Base-by-base conservation (phyloP, 2,113 vertebrate species). In the Sylvilagus bachmani region DNA sequence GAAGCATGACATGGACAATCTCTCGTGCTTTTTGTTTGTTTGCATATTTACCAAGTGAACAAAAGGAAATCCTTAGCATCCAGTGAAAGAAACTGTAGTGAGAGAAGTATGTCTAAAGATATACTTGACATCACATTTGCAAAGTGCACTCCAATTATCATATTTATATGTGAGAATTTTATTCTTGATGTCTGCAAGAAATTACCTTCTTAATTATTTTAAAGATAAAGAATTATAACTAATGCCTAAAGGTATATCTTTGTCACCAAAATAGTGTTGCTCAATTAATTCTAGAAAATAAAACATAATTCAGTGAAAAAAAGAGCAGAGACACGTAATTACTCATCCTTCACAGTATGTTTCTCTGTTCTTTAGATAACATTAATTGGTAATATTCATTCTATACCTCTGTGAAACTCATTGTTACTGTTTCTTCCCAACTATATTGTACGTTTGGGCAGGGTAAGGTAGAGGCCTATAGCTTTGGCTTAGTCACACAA, bases 21-120 rank as follows among this genome's bases (percentile, higher is more conserved):
- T 55, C 3, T 49, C 73, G 16, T 84, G 11, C 13, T 66, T 61
- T 85, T 16, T 58, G 19, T 58, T 58, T 71, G 6, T 84, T 38
- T 77, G 58, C 16, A 4, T 27, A 70, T 12, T 9, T 62, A 3
- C 74, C 9, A 55, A 25, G 17, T 36, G 16, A 91, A 86, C 55
- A 88, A 95, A 96, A 87, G 53, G 74, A 67, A 95, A 82, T 74
- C 33, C 24, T 71, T 83, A 12, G 5, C 3, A 70, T 69, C 25
- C 10, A 14, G 2, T 70, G 69, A 82, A 10, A 77, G 49, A 86
- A 66, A 74, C 0, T 2, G 75, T 53, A 62, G 27, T 25, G 1
- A 58, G 55, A 58, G 14, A 58, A 58, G 19, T 58, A 58, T 58
- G 55, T 58, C 19, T 5, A 58, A 55, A 82, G 12, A 73, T 29